Percentiles rank a stretch among this genome's conserved stretches.
phyloP scores from a whole-genome alignment of 1,140 invertebrate genomes.

The Magallana ariakensis region DNA sequence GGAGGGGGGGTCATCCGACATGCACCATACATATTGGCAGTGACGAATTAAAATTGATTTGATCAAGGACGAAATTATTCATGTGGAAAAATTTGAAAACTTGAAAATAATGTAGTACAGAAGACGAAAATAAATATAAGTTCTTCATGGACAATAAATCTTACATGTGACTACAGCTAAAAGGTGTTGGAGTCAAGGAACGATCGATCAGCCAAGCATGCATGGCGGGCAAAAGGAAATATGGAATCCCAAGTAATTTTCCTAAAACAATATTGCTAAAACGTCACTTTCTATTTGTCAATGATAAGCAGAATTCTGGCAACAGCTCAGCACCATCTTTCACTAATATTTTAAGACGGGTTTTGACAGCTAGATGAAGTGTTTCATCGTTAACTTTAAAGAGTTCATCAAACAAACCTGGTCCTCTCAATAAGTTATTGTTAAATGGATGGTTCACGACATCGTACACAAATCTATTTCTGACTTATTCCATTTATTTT shows the following conservation, averaged over 20 bases:
- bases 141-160: no score
- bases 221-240: slow-evolving; percentile 6
- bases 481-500: neutral
- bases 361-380: slow-evolving; percentile 5
- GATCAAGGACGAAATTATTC: no score
- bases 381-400: neutral
- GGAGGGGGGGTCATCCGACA: no score
- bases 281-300: slow-evolving; percentile 22
- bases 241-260: slow-evolving; percentile 29
- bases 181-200: neutral
- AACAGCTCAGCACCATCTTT: neutral
- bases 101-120: no score
- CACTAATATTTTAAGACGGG: neutral
- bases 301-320: neutral
- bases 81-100: no score
- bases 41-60: no score
- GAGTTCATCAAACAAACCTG: neutral
- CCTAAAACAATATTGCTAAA: neutral
- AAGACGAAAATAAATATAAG: no score
- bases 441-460: neutral
- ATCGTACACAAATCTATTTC: neutral
- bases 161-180: no score
- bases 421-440: neutral
- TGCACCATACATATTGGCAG: no score
- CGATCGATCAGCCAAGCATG: neutral